phyloP scores from a whole-genome alignment of 2,113 vertebrate genomes.

The Empidonax alnorum region DNA sequence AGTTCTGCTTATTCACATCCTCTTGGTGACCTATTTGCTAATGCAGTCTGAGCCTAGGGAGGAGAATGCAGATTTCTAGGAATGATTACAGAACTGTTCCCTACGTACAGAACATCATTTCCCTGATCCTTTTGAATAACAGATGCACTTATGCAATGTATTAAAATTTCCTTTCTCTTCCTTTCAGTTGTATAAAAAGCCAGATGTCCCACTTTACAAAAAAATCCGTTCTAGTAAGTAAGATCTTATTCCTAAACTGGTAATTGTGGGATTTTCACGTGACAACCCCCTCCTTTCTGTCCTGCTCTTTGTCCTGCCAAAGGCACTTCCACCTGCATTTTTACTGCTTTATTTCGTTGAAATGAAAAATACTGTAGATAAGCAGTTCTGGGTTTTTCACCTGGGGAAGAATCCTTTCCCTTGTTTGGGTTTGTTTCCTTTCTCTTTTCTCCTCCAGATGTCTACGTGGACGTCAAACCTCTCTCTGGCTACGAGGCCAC shows the following conservation, averaged over 20 bases:
- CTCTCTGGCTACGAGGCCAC: conserved; percentile 96
- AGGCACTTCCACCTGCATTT: not conserved
- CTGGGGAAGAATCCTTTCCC: not conserved
- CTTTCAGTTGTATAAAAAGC: conserved; percentile 94
- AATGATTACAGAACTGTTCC: not conserved
- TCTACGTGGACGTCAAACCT: conserved; percentile 96
- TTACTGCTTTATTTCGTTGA: not conserved
- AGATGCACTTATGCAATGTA: conserved; percentile 8
- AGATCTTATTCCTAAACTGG: not conserved
- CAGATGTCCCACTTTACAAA: conserved; percentile 98
- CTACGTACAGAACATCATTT: not conserved
- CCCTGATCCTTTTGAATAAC: not conserved
- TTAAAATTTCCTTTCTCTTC: conserved; percentile 52
- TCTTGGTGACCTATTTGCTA: not conserved
- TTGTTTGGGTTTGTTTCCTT: not conserved
- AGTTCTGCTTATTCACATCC: not conserved
- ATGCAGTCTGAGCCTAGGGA: not conserved
- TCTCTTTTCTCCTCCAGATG: conserved; percentile 29
- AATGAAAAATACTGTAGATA: not conserved
- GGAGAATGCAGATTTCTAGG: not conserved
- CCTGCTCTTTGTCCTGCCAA: not conserved
- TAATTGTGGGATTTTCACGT: not conserved
- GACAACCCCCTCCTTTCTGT: not conserved
- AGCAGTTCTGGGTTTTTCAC: not conserved
- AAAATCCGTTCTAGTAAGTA: conserved; percentile 98